A percentile compares a stretch with the other conserved stretches of the same genome.
These are phyloP conservation scores for Colistium nudipinnis DNA, from an alignment of 2,113 vertebrate species.

Conservation along the genomic window DNA sequence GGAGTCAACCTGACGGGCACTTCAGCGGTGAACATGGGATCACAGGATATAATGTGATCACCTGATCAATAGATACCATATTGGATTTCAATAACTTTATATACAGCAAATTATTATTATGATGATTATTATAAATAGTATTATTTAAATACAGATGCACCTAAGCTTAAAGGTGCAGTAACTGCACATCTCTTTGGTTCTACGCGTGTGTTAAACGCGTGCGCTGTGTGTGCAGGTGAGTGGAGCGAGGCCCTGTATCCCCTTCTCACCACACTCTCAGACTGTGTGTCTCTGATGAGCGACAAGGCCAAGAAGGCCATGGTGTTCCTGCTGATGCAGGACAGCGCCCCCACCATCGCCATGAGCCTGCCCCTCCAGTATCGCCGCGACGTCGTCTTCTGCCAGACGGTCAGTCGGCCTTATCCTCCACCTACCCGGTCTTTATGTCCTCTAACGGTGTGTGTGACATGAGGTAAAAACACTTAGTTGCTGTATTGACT, in stretches of 20 bases:
- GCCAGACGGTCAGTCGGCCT: slow-evolving; percentile 89
- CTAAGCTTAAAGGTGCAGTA: not conserved
- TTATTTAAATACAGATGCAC: not conserved
- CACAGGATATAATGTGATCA: not conserved
- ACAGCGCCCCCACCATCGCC: slow-evolving; percentile 94
- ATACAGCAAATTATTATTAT: not conserved
- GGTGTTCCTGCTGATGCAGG: slow-evolving; percentile 99
- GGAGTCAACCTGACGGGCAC: not conserved
- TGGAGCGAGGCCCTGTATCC: slow-evolving; percentile 97
- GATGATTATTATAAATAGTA: too few relatives aligned
- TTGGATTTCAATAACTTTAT: not conserved
- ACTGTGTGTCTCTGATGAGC: slow-evolving; percentile 96
- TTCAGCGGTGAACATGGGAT: not conserved
- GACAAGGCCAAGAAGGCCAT: slow-evolving; percentile 98
- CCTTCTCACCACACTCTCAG: slow-evolving; percentile 91
- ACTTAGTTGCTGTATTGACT: not conserved
- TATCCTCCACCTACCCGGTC: not conserved
- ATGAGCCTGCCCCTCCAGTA: slow-evolving; percentile 93
- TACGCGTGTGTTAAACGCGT: slow-evolving; percentile 1
- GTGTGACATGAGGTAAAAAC: not conserved
- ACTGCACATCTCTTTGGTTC: not conserved
- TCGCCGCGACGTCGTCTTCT: slow-evolving; percentile 97
- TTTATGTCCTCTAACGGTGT: not conserved
- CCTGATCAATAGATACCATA: not conserved
- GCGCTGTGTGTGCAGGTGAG: slow-evolving; percentile 82